These are phyloP conservation scores for Catamblyrhynchus diadema DNA, from an alignment of 2,797 vertebrate species.

Conservation along the genomic window DNA sequence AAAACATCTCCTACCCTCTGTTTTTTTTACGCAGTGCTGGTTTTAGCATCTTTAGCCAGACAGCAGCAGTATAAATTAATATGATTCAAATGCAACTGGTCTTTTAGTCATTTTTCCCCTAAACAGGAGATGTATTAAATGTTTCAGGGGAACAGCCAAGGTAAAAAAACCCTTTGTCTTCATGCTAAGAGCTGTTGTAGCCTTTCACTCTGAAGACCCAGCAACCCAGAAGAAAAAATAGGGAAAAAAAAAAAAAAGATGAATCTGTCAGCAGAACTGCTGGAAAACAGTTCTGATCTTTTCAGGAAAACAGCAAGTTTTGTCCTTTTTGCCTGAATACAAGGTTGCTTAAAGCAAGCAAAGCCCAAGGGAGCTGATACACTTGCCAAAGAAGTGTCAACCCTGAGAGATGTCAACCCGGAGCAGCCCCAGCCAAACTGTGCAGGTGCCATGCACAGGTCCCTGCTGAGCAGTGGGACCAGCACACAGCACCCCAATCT, in stretches of 20 bases:
- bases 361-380: not conserved
- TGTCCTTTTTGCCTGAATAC: not conserved
- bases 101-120: not conserved
- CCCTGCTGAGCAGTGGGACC: not conserved
- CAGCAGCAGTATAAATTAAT: not conserved
- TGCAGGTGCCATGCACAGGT: not conserved
- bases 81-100: not conserved
- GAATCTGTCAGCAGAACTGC: not conserved
- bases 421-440: not conserved
- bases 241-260: not conserved
- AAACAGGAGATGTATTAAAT: not conserved
- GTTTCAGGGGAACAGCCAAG: not conserved
- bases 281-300: not conserved
- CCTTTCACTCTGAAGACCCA: not conserved
- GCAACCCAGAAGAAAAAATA: not conserved
- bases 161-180: not conserved
- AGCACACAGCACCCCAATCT: not conserved
- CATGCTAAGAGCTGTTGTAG: not conserved
- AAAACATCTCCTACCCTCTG: not conserved
- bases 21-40: not conserved
- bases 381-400: not conserved
- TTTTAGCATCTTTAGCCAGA: not conserved
- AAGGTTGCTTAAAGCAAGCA: not conserved
- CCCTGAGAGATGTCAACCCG: fast-evolving
- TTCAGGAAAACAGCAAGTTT: not conserved